Evolutionary conservation across 2,888 invertebrate genomes (phyloP).

Genomic region (Neocrepidodera transversa): DNA sequence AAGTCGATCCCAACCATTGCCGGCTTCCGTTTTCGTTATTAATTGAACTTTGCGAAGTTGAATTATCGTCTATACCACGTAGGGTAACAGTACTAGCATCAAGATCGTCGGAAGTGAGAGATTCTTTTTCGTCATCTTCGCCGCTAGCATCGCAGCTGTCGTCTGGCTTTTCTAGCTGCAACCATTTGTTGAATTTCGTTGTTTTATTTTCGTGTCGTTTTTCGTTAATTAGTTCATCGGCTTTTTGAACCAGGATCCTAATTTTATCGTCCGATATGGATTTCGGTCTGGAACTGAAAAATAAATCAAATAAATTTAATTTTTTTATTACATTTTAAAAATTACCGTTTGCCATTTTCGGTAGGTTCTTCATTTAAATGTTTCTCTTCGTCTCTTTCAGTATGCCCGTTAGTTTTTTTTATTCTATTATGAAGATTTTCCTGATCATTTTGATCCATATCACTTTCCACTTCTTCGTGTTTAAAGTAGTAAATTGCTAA

Average conservation of each 20-base stretch:
- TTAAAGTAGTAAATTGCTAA: conserved; percentile 85
- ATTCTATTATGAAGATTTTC: conserved; percentile 35
- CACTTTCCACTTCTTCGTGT: conserved; percentile 87
- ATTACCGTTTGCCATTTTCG: conserved; percentile 13
- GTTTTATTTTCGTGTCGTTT: conserved; percentile 63
- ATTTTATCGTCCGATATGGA: conserved; percentile 53
- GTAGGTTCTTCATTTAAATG: not conserved
- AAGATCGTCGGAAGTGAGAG: conserved; percentile 79
- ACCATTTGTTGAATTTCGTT: conserved; percentile 73
- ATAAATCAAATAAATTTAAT: not conserved
- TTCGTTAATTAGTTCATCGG: conserved; percentile 77
- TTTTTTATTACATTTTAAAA: not conserved
- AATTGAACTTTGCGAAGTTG: conserved; percentile 55
- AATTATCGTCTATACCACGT: conserved; percentile 57
- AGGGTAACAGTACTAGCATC: conserved; percentile 77
- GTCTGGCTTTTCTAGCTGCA: conserved; percentile 69
- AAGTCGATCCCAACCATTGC: conserved; percentile 83
- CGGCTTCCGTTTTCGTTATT: conserved; percentile 40
- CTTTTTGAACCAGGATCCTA: conserved; percentile 76
- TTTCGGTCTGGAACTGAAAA: conserved; percentile 45
- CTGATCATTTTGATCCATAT: conserved; percentile 66
- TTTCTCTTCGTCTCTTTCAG: conserved; percentile 22
- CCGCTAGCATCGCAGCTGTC: conserved; percentile 90
- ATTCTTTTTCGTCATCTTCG: conserved; percentile 82
- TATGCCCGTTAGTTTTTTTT: conserved; percentile 65